phyloP scores from a whole-genome alignment of 2,888 invertebrate species.

The Xestia rhomboidea region DNA sequence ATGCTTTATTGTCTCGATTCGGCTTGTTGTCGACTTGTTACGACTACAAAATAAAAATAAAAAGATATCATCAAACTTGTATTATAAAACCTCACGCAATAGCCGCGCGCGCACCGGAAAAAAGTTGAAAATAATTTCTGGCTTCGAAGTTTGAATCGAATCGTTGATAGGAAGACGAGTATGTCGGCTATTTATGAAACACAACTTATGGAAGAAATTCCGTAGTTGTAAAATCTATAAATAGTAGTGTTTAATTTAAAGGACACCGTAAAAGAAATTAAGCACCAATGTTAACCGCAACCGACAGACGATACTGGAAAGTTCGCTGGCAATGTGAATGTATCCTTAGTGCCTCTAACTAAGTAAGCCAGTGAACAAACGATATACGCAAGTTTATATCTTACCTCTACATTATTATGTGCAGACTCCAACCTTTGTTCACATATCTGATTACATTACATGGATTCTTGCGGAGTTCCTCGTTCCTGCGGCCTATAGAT shows the following conservation, averaged over 20 bases:
- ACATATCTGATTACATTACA: conserved; percentile 71
- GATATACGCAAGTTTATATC: conserved; percentile 62
- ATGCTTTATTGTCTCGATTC: conserved; percentile 88
- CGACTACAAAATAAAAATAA: conserved; percentile 81
- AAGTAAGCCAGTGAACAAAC: conserved; percentile 54
- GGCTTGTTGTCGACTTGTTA: conserved; percentile 89
- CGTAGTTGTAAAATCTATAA: background rate
- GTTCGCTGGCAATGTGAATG: conserved; percentile 50
- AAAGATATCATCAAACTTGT: conserved; percentile 86
- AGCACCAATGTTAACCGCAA: conserved; percentile 20
- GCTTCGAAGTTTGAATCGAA: conserved; percentile 71
- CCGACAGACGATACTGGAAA: conserved; percentile 41
- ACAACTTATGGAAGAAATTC: background rate
- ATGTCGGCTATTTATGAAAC: background rate
- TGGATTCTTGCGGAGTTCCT: conserved; percentile 62
- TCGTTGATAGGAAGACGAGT: conserved; percentile 35
- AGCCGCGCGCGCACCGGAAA: conserved; percentile 72
- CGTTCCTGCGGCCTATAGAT: conserved; percentile 48
- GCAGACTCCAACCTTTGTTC: conserved; percentile 66
- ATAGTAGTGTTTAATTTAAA: conserved; percentile 21
- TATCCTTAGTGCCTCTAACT: conserved; percentile 57
- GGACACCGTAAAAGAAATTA: conserved; percentile 31
- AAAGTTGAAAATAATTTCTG: conserved; percentile 79
- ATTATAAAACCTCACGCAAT: conserved; percentile 87
- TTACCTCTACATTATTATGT: conserved; percentile 64